Evolutionary conservation across 2,888 invertebrate genomes (phyloP).

Genomic region (Bibio marci): DNA sequence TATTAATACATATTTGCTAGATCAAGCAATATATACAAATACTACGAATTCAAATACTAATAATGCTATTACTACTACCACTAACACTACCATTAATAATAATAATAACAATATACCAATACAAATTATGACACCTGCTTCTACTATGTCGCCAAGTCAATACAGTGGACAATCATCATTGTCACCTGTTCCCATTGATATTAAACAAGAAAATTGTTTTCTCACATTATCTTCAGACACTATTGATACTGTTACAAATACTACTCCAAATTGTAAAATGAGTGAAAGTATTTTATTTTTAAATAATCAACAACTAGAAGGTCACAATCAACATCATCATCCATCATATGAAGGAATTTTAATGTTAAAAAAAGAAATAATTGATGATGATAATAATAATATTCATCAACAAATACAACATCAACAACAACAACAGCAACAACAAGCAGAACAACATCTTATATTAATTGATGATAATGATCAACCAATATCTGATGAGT

Average conservation of each 20-base stretch:
- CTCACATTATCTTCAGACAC: not conserved
- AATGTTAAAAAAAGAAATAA: constrained; percentile 4
- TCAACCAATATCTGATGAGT: constrained; percentile 27
- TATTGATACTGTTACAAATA: not conserved
- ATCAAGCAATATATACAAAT: not conserved
- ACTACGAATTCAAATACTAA: too few species aligned
- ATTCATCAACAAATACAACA: not conserved
- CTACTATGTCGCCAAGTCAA: constrained; percentile 10
- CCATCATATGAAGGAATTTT: constrained; percentile 2
- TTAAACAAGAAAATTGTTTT: constrained; percentile 1
- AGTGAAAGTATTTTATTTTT: not conserved
- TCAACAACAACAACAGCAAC: not conserved
- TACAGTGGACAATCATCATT: constrained; percentile 10
- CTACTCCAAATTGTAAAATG: not conserved
- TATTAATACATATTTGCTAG: constrained; percentile 1
- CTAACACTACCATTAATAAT: not conserved
- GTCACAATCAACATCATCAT: too few species aligned
- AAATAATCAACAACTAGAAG: not conserved
- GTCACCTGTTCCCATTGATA: constrained; percentile 7
- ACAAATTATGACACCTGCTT: constrained; percentile 9
- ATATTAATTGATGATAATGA: not conserved
- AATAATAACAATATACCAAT: constrained; percentile 4
- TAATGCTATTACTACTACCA: not conserved
- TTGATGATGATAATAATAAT: not conserved
- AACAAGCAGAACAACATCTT: not conserved